These are phyloP conservation scores for Anguilla anguilla DNA, from an alignment of 2,797 vertebrate genomes.

Conservation along the genomic window DNA sequence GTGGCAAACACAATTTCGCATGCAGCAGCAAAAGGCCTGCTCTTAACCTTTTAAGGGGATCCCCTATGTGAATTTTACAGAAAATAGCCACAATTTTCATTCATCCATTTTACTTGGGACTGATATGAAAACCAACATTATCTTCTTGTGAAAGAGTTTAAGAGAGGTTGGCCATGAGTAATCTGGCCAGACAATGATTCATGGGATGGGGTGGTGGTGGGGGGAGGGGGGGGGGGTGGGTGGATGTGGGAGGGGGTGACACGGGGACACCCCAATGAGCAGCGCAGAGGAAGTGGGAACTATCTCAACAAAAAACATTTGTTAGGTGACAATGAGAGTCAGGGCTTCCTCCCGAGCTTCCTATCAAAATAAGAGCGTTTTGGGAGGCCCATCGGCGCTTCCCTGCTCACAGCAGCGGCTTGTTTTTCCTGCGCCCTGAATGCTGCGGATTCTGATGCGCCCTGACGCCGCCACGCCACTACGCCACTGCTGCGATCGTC, in stretches of 20 bases:
- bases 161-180: not conserved
- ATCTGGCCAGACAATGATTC: not conserved
- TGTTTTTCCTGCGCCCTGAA: slow-evolving; percentile 3
- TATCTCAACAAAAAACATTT: slow-evolving; percentile 8
- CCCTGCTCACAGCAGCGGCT: not conserved
- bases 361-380: not conserved
- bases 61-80: not conserved
- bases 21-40: not conserved
- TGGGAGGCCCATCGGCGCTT: not conserved
- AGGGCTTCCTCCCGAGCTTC: not conserved
- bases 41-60: not conserved
- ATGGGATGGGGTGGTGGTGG: not conserved
- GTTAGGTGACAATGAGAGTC: not conserved
- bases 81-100: not conserved
- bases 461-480: not conserved
- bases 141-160: not conserved
- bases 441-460: not conserved
- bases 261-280: not conserved
- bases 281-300: slow-evolving; percentile 6
- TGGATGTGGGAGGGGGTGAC: not conserved
- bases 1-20: not conserved
- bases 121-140: not conserved
- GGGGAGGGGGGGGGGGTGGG: not conserved
- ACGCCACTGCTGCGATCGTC: not conserved
- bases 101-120: not conserved